Base-by-base conservation (phyloP, 1,140 invertebrate genomes). In the Heliconius eleuchia region DNA sequence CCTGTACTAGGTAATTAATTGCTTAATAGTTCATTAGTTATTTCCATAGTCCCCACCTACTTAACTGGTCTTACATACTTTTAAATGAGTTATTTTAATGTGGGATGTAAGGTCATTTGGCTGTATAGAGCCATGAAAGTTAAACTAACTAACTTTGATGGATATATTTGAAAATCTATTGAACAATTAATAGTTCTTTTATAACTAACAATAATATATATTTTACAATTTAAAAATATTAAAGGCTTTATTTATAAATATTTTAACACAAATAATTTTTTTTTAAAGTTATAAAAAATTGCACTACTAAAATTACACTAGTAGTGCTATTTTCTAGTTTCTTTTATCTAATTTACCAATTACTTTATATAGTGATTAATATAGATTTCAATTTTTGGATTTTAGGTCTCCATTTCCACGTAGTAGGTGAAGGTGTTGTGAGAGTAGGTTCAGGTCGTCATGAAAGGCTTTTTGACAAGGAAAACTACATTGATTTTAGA, bases 401-500 rank as follows among this genome's bases (percentile, higher is more conserved):
- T 94, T 81, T 95, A 97, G 98, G 98, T 82, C 93, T 99, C 39
- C 98, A 98, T 95, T 99, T 99, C 89, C 98, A 99, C 95, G 98
- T 99, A 13, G 97, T 99, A 42, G 98, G 98, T 66, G 98, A 99
- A 95, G 98, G 98, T 73, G 98, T 99, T 57, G 98, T 99, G 3
- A 95, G 97, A 81, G 96, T 98, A 11, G 95, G 96, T 50, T 97
- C 97, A 52, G 96, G 97, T 57, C 95, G 97, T 11, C 97, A 98
- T 87, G 97, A 98, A 83, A 95, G 97, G 83, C 96, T 98, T 6
- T 98, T 97, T 91, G 98, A 99, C 90, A 97, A 97, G 90, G 98
- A 99, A 93, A 99, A 98, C 90, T 99, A 99, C 90, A 99, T 99
- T 83, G 98, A 99, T 93, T 99, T 99, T 92, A 96, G 98, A 81